Conservation (phyloP, 1,140 invertebrate species). For the Babylonia areolata region DNA sequence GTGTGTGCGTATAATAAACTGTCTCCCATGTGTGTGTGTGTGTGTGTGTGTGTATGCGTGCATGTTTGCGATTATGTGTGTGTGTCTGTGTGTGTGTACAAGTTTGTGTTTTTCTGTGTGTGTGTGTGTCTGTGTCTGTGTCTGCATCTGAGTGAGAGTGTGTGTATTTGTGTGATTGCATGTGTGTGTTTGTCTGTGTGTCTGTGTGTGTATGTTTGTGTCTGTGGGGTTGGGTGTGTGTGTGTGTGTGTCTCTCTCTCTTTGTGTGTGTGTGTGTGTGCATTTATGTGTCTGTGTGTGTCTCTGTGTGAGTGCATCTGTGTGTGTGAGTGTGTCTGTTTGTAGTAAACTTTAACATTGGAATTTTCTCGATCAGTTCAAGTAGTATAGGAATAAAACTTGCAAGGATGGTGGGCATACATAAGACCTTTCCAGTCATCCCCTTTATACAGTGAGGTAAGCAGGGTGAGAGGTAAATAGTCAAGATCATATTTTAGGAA, state of each 20-base stretch:
- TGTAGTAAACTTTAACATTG: neutral
- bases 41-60: no score
- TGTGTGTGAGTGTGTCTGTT: neutral
- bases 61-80: neutral
- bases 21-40: no score
- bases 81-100: neutral
- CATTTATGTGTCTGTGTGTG: neutral
- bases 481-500: no score
- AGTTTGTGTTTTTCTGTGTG: neutral
- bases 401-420: no score
- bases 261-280: neutral
- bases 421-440: no score
- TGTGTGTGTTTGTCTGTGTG: neutral
- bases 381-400: no score
- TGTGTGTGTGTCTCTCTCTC: neutral
- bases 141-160: neutral
- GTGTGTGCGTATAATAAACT: no score
- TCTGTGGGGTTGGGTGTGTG: neutral
- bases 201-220: neutral
- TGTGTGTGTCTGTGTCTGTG: constrained; percentile 1
- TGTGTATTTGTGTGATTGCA: neutral
- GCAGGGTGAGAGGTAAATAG: no score
- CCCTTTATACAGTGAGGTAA: no score
- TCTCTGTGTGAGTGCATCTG: neutral
- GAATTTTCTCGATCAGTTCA: no score